Conservation (phyloP, 2,888 invertebrate genomes). For the Tenthredo distinguenda region DNA sequence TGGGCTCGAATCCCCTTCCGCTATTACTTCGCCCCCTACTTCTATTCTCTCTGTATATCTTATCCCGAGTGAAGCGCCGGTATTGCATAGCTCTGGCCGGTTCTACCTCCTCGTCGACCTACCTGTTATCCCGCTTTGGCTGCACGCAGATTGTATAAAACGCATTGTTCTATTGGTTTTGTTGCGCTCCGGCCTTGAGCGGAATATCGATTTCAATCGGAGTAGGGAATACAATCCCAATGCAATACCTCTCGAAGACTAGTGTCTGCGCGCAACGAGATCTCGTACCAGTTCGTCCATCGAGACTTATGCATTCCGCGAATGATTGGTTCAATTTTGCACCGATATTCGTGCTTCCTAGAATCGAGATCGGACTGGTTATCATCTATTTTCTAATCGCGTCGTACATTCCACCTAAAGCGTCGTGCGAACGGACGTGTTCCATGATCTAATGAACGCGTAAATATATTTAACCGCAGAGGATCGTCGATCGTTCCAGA, state of each 20-base stretch:
- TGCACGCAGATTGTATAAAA: conserved; percentile 62
- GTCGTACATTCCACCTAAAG: background rate
- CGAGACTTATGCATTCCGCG: background rate
- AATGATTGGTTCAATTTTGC: background rate
- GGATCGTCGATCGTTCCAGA: conserved; percentile 23
- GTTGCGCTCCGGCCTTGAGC: conserved; percentile 68
- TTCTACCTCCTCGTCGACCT: background rate
- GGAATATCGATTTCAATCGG: conserved; percentile 73
- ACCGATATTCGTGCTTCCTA: background rate
- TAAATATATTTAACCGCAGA: background rate
- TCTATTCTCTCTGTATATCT: conserved; percentile 9
- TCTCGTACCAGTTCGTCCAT: conserved; percentile 28
- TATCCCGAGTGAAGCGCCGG: background rate
- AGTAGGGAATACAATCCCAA: conserved; percentile 69
- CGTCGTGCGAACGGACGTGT: conserved; percentile 1
- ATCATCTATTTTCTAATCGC: background rate
- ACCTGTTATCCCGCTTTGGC: conserved; percentile 59
- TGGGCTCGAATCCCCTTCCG: background rate
- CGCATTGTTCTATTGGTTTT: conserved; percentile 70
- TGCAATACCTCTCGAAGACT: conserved; percentile 62
- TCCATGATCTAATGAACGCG: conserved; percentile 7
- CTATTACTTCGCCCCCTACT: background rate
- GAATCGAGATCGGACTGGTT: background rate
- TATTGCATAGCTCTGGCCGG: conserved; percentile 23
- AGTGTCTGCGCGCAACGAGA: conserved; percentile 55